Base-by-base conservation (phyloP, 2,888 invertebrate genomes). In the Oligia fasciuncula region DNA sequence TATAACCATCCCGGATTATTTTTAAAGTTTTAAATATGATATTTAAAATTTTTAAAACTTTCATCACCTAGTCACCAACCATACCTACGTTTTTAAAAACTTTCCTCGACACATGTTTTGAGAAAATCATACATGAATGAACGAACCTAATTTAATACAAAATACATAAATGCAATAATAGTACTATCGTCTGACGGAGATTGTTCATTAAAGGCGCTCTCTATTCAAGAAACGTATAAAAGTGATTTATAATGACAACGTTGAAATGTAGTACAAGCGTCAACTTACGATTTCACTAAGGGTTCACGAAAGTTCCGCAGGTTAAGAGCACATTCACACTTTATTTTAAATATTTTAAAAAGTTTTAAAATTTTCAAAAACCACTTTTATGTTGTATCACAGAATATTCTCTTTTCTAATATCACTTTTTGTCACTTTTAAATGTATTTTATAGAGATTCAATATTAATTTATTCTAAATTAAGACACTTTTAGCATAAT, bases 231-330 rank as follows among this genome's bases (percentile, higher is more conserved):
- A 73, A 75, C 85, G 76, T 79, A 49, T 82, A 46, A 67, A 73
- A 77, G 62, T 74, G 69, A 84, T 84, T 85, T 79, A 68, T 77
- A 77, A 78, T 73, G 71, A 75, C 65, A 46, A 76, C 43, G 60
- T 77, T 72, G 67, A 76, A 79, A 82, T 85, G 69, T 79, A 83
- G 76, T 83, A 79, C 79, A 87, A 79, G 63, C 49, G 4, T 29
- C 19, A 0, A 88, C 88, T 88, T 87, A 88, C 88, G 80, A 84
- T 85, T 88, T 83, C 85, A 84, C 85, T 76, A 76, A 57, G 66
- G 68, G 57, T 75, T 79, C 76, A 83, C 74, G 70, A 81, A 79
- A 81, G 69, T 80, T 84, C 60, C 79, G 74, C 78, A 62, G 60
- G 29, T 78, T 74, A 51, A 11, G 1, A 69, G 23, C 80, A 85